These are phyloP conservation scores for Tiaroga cobitis DNA, from an alignment of 2,797 vertebrate genomes.

Conservation along the genomic window DNA sequence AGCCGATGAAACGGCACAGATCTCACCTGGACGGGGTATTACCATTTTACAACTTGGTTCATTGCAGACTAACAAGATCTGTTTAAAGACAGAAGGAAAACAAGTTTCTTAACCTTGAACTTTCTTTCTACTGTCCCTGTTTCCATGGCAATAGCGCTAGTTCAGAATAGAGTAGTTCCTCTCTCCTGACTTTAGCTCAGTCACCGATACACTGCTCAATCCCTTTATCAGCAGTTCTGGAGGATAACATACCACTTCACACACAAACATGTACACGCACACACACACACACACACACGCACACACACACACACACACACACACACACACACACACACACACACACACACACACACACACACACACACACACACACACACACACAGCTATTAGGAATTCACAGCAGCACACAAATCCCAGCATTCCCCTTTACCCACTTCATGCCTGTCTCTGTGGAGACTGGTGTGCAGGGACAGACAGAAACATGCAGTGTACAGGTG, in stretches of 20 bases:
- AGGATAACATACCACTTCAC: constrained; percentile 22
- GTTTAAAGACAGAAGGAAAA: constrained; percentile 39
- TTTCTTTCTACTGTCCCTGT: constrained; percentile 65
- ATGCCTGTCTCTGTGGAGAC: constrained; percentile 30
- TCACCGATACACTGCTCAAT: constrained; percentile 41
- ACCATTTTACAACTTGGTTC: constrained; percentile 6
- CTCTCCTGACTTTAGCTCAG: constrained; percentile 46
- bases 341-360: constrained; percentile 41
- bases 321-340: constrained; percentile 38
- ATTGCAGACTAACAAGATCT: constrained; percentile 17
- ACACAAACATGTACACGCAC: constrained; percentile 15
- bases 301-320: constrained; percentile 37
- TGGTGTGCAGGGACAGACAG: constrained; percentile 31
- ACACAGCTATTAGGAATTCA: constrained; percentile 37
- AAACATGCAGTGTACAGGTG: constrained; percentile 52
- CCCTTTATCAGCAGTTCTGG: constrained; percentile 42
- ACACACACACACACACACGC: constrained; percentile 38
- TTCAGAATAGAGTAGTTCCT: constrained; percentile 57
- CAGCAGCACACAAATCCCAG: constrained; percentile 37
- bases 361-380: constrained; percentile 26
- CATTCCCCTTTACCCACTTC: constrained; percentile 12
- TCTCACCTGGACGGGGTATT: neutral
- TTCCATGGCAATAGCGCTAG: constrained; percentile 75
- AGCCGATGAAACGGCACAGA: constrained; percentile 41
- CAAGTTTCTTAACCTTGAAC: constrained; percentile 78